phyloP scores from a whole-genome alignment of 2,888 invertebrate genomes.

The Amaurobius ferox region DNA sequence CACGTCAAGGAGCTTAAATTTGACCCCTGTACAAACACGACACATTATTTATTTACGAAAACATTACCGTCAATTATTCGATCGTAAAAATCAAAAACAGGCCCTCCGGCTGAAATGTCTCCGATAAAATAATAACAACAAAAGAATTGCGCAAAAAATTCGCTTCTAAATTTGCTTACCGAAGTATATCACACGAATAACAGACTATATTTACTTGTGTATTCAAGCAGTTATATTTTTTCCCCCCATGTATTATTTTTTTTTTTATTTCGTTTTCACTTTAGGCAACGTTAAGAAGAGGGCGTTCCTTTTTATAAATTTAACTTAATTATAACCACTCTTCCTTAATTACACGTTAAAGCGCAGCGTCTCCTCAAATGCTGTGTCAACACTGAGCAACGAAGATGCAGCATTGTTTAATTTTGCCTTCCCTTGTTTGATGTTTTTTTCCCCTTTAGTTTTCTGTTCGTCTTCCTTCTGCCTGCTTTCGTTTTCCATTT shows the following conservation, averaged over 20 bases:
- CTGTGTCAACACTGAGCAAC: conserved; percentile 64
- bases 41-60: conserved; percentile 71
- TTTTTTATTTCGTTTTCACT: conserved; percentile 69
- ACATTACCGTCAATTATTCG: conserved; percentile 70
- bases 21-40: conserved; percentile 59
- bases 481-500: conserved; percentile 27
- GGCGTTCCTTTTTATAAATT: conserved; percentile 69
- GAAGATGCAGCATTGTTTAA: conserved; percentile 71
- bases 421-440: conserved; percentile 67
- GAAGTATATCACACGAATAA: conserved; percentile 63
- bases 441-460: conserved; percentile 55
- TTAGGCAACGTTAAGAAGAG: conserved; percentile 58
- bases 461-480: conserved; percentile 33
- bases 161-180: conserved; percentile 64
- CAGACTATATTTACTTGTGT: conserved; percentile 69
- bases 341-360: conserved; percentile 71
- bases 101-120: conserved; percentile 40
- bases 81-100: conserved; percentile 54
- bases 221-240: conserved; percentile 43
- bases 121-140: conserved; percentile 65
- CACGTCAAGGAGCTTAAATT: conserved; percentile 41
- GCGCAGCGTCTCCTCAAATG: conserved; percentile 62
- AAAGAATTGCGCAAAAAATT: conserved; percentile 52
- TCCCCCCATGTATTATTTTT: conserved; percentile 12
- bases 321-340: conserved; percentile 71